Conservation (phyloP, 53 echinoderm and acorn worm species). For the Stichopus horrens region DNA sequence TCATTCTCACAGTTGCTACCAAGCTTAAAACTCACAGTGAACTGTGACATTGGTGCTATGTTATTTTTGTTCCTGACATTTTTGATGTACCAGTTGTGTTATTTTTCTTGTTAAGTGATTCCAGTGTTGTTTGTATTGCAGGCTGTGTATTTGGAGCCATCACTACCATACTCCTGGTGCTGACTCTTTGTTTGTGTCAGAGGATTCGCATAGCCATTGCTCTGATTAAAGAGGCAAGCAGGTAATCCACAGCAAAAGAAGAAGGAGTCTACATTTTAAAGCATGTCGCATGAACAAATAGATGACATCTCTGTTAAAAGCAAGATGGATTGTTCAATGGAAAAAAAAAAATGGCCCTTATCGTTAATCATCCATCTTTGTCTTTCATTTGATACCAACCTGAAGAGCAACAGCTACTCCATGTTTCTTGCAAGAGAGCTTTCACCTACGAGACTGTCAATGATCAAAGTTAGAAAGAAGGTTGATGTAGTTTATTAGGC, state of each 20-base stretch:
- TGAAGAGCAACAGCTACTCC: no score
- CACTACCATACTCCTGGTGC: conserved; percentile 64
- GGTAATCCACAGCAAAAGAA: conserved; percentile 23
- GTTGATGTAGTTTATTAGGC: no score
- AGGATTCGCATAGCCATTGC: conserved; percentile 87
- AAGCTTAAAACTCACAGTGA: background rate
- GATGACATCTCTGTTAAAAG: no score
- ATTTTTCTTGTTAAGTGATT: background rate
- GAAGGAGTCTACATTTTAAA: no score
- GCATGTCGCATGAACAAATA: no score
- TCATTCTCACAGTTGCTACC: background rate
- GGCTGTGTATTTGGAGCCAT: conserved; percentile 74
- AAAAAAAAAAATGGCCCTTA: no score
- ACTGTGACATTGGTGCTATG: background rate
- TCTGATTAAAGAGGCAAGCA: conserved; percentile 95
- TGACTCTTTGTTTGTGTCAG: conserved; percentile 81
- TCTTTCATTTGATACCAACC: no score
- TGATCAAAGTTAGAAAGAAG: no score
- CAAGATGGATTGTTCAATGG: no score
- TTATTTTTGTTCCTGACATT: background rate
- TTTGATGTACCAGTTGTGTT: background rate
- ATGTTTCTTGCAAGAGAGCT: no score
- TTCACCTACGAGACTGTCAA: no score
- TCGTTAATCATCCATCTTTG: no score
- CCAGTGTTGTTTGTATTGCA: conserved; percentile 1